phyloP scores from a whole-genome alignment of 2,888 invertebrate genomes.

The Thera obeliscata region DNA sequence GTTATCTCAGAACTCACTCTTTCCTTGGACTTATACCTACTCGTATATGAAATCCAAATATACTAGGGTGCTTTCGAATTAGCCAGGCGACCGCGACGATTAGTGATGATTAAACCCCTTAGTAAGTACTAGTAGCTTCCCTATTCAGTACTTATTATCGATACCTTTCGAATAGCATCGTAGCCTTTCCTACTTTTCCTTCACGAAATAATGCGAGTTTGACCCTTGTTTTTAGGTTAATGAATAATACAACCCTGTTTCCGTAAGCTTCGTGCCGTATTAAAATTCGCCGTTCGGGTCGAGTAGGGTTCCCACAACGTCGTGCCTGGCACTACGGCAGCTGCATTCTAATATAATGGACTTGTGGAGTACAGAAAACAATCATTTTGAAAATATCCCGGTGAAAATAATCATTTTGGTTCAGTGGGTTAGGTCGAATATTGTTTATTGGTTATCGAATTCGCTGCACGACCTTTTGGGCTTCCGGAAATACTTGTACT shows the following conservation, averaged over 20 bases:
- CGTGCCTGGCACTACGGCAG: conserved; percentile 51
- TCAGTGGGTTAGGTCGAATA: conserved; percentile 10
- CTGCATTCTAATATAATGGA: conserved; percentile 32
- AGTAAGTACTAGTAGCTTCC: no score
- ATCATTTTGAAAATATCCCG: conserved; percentile 12
- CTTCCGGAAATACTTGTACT: conserved; percentile 5
- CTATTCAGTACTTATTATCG: no score
- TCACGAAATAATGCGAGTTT: conserved; percentile 7
- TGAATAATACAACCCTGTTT: conserved; percentile 33
- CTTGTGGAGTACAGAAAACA: conserved; percentile 12
- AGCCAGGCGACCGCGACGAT: no score
- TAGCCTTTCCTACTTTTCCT: conserved; percentile 12
- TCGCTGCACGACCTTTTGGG: not conserved
- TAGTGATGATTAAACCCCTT: no score
- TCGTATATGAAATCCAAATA: not conserved
- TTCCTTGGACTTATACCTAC: no score
- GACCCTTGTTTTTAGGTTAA: conserved; percentile 26
- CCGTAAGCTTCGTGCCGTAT: conserved; percentile 49
- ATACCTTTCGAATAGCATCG: not conserved
- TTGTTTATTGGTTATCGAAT: conserved; percentile 7
- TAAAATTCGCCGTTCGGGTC: conserved; percentile 45
- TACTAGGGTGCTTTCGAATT: no score
- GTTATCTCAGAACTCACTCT: no score
- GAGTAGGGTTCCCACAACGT: conserved; percentile 49
- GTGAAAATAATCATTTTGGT: conserved; percentile 13